Evolutionary conservation across 2,113 vertebrate genomes (phyloP), one percentile per base, ranked within the genome.

Genomic region (Oryzias woworae): DNA sequence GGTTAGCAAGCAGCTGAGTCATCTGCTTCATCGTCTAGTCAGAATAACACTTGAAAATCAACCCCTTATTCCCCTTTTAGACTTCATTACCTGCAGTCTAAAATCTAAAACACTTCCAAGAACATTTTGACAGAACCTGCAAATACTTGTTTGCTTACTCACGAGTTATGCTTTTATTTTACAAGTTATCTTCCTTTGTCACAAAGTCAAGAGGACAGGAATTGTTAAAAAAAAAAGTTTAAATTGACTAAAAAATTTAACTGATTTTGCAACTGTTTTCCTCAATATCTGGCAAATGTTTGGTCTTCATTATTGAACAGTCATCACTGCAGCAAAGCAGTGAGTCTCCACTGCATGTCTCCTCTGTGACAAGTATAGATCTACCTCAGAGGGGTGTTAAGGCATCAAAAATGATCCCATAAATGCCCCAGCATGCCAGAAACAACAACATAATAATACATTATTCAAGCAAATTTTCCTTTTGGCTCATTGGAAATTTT

Each of bases 391-490:
- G 48, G 31, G 48, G 28, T 1, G 43, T 74, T 16, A 75, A 67
- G 59, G 67, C 67, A 26, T 77, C 56, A 78, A 58, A 41, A 76
- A 57, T 64, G 64, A 80, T 73, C 83, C 53, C 59, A 58, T 62
- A 73, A 68, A 69, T 3, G 36, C 16, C 2, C 2, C 22, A 7
- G 50, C 53, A 59, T 17, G 47, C 50, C 71, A 46, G 62, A 66
- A 61, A 66, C 59, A 31, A 78, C 59, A 70, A 70, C 20, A 61
- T 2, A 4, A 68, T 23, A 13, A 67, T 85, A 15, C 50, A 87
- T 74, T 61, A 85, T 88, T 80, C 15, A 84, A 50, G 59, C 36
- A 42, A 47, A 22, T 18, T 78, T 60, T 67, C 53, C 48, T 70
- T 36, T 59, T 54, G 50, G 63, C 69, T 83, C 76, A 43, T 74